Conservation (phyloP, 2,797 vertebrate species). For the Philypnodon macrostomus region DNA sequence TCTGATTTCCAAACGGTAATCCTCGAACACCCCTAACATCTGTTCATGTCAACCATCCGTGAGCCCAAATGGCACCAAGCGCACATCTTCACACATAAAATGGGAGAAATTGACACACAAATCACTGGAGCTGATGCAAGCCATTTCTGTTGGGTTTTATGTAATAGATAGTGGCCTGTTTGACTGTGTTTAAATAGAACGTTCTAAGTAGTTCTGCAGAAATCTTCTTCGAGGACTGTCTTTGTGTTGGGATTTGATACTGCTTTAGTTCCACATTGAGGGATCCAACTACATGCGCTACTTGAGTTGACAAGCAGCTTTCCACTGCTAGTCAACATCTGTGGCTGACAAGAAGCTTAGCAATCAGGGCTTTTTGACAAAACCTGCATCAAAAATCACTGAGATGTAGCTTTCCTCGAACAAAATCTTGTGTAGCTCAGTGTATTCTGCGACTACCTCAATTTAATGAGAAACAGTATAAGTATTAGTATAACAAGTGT, state of each 20-base stretch:
- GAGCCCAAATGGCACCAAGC: constrained; percentile 36
- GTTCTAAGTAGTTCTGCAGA: constrained; percentile 45
- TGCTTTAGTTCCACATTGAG: constrained; percentile 49
- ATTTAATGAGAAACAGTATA: too few relatives aligned
- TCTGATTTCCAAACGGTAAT: constrained; percentile 39
- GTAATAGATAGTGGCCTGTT: constrained; percentile 39
- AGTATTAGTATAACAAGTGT: too few relatives aligned
- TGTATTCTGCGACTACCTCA: too few relatives aligned
- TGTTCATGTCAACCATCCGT: constrained; percentile 61
- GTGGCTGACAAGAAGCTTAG: constrained; percentile 49
- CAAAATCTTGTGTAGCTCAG: too few relatives aligned
- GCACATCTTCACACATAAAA: constrained; percentile 36
- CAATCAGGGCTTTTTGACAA: constrained; percentile 37
- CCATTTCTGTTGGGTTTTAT: constrained; percentile 41
- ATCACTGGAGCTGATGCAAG: constrained; percentile 42
- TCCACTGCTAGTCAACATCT: constrained; percentile 50
- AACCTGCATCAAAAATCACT: constrained; percentile 28
- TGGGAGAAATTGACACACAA: constrained; percentile 46
- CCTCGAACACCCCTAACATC: constrained; percentile 53
- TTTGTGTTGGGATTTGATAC: constrained; percentile 35
- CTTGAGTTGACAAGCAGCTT: constrained; percentile 53
- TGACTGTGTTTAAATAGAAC: constrained; percentile 48
- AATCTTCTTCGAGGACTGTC: constrained; percentile 38
- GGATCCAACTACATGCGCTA: constrained; percentile 45
- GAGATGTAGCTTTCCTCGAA: not conserved